Conservation (phyloP, 1,140 invertebrate genomes). For the Tenebrio molitor region DNA sequence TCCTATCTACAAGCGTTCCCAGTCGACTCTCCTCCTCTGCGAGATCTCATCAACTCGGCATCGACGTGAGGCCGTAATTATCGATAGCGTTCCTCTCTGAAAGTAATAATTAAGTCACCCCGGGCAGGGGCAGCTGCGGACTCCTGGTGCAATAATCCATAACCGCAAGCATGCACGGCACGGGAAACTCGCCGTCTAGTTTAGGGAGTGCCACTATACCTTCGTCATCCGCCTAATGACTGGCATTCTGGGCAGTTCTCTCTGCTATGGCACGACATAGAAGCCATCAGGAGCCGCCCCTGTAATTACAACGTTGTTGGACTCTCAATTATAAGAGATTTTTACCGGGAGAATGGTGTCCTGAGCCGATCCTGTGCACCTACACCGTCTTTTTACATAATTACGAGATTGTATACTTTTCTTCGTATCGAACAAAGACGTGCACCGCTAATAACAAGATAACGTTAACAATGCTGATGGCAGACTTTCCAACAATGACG, state of each 20-base stretch:
- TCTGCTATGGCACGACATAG: slow-evolving; percentile 33
- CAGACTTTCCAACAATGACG: too few relatives aligned
- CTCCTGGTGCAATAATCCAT: slow-evolving; percentile 48
- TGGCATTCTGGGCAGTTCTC: slow-evolving; percentile 39
- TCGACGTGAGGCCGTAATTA: slow-evolving; percentile 43
- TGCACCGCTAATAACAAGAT: neutral
- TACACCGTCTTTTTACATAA: slow-evolving; percentile 14
- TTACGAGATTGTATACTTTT: neutral
- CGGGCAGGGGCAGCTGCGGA: slow-evolving; percentile 44
- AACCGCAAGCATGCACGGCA: slow-evolving; percentile 48
- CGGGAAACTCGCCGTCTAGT: slow-evolving; percentile 31
- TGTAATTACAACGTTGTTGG: slow-evolving; percentile 30
- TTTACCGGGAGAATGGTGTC: neutral
- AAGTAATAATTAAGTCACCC: slow-evolving; percentile 44
- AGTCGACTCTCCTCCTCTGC: slow-evolving; percentile 22
- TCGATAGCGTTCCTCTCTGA: slow-evolving; percentile 41
- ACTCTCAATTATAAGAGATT: slow-evolving; percentile 33
- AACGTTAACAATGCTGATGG: slow-evolving; percentile 12
- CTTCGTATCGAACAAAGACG: neutral
- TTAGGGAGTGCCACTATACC: slow-evolving; percentile 33
- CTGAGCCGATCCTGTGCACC: neutral
- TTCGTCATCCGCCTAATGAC: slow-evolving; percentile 42
- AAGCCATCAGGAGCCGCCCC: slow-evolving; percentile 34
- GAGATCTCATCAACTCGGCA: slow-evolving; percentile 38
- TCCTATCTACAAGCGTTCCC: slow-evolving; percentile 33